Percentiles rank a stretch among this genome's conserved stretches.
Evolutionary conservation across 2,113 vertebrate species (phyloP).

Genomic region (Lophochroa leadbeateri): DNA sequence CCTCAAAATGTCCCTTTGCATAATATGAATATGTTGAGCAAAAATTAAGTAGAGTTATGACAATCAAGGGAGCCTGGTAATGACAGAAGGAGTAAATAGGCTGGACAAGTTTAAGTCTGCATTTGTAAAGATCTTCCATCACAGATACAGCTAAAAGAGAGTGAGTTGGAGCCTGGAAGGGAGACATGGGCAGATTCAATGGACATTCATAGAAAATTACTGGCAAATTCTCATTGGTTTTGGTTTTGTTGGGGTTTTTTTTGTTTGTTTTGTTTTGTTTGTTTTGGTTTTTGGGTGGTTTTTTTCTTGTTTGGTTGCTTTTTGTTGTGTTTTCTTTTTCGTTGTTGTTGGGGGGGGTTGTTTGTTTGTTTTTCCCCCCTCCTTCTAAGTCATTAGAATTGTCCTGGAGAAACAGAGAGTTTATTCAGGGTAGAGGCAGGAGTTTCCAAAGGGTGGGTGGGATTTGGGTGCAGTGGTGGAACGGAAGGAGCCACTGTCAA

Average conservation of each 20-base stretch:
- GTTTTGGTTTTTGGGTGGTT: background rate
- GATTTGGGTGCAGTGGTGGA: background rate
- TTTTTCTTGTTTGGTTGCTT: background rate
- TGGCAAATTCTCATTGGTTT: background rate
- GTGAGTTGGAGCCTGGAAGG: background rate
- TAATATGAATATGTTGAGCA: background rate
- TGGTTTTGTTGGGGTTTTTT: background rate
- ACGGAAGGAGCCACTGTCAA: background rate
- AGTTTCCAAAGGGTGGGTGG: background rate
- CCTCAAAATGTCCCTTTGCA: background rate
- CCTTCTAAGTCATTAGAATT: background rate
- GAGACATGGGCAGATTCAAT: background rate
- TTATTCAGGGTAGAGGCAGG: background rate
- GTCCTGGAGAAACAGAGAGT: background rate
- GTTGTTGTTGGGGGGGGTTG: background rate
- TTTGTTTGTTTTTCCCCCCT: no score
- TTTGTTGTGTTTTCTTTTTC: background rate
- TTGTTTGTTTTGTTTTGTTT: background rate
- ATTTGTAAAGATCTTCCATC: background rate
- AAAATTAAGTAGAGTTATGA: background rate
- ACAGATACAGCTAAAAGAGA: background rate
- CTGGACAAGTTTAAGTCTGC: background rate
- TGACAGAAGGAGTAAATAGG: background rate
- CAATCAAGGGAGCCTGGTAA: background rate
- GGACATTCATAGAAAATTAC: background rate